Base-by-base conservation (phyloP, 2,113 vertebrate genomes). In the Strix aluco region DNA sequence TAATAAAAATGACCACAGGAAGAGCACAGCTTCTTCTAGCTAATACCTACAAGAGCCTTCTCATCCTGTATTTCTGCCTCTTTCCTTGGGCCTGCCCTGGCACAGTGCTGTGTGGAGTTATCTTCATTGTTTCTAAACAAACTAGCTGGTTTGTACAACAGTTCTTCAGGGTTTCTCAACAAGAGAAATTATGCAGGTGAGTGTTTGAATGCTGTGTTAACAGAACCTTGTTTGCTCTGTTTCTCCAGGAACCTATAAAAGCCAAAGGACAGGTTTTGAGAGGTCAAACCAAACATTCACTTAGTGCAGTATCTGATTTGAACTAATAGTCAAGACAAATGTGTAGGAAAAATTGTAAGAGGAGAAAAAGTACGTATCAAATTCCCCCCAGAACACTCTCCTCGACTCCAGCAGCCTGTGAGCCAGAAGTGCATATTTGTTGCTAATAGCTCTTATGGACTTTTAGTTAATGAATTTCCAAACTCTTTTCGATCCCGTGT, bases 161-260 rank as follows among this genome's bases (percentile, higher is more conserved):
- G 11, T 15, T 62, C 42, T 51, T 46, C 15, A 52, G n/a, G 47
- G n/a, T 51, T 83, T 73, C 66, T 78, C 59, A 57, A 72, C 27
- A 79, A 49, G 17, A 55, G 7, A 61, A 91, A 40, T 22, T n/a
- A 36, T 0, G 1, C 0, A 1, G 10, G 9, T 49, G 40, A 72
- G 46, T 16, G 6, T 57, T 27, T 63, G 42, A 57, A 65, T 23
- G 27, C 30, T 58, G 8, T 65, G 20, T 79, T 67, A 55, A 51
- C 0, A 1, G 29, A 29, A 34, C 13, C 10, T n/a, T 75, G 10
- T 36, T 42, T 46, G 38, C 66, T 77, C 40, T 55, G 21, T 63
- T 78, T 86, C 71, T 40, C 12, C 10, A 73, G 32, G 20, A 69
- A 34, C 38, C n/a, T 54, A 8, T 38, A 55, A 38, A 51, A 78